Evolutionary conservation across 2,797 vertebrate genomes (phyloP), one percentile per base, ranked within the genome.

Genomic region (Tadarida brasiliensis): DNA sequence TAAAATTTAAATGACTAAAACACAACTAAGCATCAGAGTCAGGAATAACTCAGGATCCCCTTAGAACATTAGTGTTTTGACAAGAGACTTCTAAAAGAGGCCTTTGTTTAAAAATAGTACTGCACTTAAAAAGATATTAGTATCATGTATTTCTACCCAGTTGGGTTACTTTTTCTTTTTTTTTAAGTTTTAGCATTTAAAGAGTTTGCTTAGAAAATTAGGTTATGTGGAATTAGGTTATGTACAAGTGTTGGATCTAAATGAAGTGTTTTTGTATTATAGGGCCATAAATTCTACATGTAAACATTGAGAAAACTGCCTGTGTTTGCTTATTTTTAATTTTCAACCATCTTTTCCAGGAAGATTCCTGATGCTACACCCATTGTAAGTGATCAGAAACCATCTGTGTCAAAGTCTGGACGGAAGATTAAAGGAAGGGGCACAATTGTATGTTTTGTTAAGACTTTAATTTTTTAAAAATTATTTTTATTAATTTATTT

Each of bases 351-450:
- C 39, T 95, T 96, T 98, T 97, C 63, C 96, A 99, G 99, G 97
- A 98, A 98, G 91, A 98, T 98, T 89, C 98, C 98, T 95, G 99
- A 99, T 96, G 98, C 98, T 87, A 26, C 97, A 0, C 96, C 98
- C 70, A 94, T 98, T 97, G 93, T 98, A 94, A 96, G 87, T 97
- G 99, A 99, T 71, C 98, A 99, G 95, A 99, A 99, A 98, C 99
- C 99, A 97, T 99, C 99, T 7, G 99, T 99, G 65, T 99, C 99
- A 30, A 99, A 99, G 98, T 99, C 99, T 51, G 99, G 99, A 97
- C 98, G 99, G 91, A 99, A 99, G 98, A 99, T 99, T 95, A 99
- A 99, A 98, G 99, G 99, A 98, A 99, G 99, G 96, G 99, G 99
- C 98, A 99, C 99, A 88, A 99, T 99, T 98, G 99, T 99, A 99